Evolutionary conservation across 2,113 vertebrate species (phyloP), one percentile per base, ranked within the genome.

Genomic region (Caretta caretta): DNA sequence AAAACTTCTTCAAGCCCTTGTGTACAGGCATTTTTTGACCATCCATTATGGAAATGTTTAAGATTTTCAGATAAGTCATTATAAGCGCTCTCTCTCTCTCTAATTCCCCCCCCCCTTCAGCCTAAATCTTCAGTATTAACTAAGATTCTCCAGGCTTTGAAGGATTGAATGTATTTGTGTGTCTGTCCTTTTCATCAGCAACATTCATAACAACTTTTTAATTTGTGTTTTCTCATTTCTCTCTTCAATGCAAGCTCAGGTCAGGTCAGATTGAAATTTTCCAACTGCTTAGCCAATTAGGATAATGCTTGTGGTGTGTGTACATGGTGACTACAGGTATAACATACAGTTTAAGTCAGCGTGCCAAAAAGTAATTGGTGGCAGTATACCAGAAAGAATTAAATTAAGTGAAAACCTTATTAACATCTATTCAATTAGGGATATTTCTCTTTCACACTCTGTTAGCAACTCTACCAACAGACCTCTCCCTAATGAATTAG

Each of bases 371-470:
- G 62, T 81, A 98, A 97, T 97, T 94, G 90, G 79, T 98, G 95
- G 89, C 89, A 93, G 81, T 83, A 89, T 97, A 97, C 96, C 98
- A 98, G 92, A 95, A 98, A 98, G 86, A 96, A 98, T 96, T 97
- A 97, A 97, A 97, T 96, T 97, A 89, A 93, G 42, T 88, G 93
- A 97, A 42, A 42, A 42, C 42, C 42, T 42, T 42, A 42, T 42
- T 42, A 42, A 42, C 42, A 42, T 42, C 42, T 42, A 5, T 42
- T 42, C 42, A 42, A 42, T 97, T 96, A 90, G 87, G 46, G 92
- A 92, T 90, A 87, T 76, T 92, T 92, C 72, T 84, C 48, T 90
- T 84, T 91, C 57, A 53, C 79, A 50, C 4, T 93, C 3, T 87
- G 86, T 96, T 97, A 98, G 96, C 85, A 97, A 95, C 90, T 92